Conservation (phyloP, 2,797 vertebrate genomes). For the Rhabdomys pumilio region DNA sequence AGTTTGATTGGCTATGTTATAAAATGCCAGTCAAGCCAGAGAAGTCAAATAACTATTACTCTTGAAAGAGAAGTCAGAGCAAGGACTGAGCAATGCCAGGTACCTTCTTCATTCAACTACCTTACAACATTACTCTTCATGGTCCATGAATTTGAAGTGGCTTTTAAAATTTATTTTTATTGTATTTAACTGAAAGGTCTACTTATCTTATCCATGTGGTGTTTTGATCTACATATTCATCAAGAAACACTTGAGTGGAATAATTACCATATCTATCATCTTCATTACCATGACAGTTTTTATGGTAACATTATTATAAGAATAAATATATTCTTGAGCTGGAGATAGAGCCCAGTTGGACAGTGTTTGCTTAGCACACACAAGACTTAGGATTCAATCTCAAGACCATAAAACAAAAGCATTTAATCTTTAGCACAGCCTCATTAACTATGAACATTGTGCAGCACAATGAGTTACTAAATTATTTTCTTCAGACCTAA, state of each 20-base stretch:
- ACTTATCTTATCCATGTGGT: neutral
- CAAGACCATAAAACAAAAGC: neutral
- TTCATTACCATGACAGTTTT: neutral
- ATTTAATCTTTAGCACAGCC: neutral
- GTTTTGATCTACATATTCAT: neutral
- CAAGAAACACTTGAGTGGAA: neutral
- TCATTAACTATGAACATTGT: neutral
- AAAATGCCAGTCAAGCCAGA: conserved; percentile 27
- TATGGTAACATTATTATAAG: neutral
- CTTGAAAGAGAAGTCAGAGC: neutral
- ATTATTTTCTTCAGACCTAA: neutral
- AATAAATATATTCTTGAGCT: neutral
- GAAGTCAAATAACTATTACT: conserved; percentile 32
- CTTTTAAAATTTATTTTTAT: neutral
- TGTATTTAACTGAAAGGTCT: neutral
- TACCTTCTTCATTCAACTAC: neutral
- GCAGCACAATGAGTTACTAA: neutral
- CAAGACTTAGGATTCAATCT: neutral
- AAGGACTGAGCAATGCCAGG: neutral
- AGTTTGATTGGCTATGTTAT: conserved; percentile 31
- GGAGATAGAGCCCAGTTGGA: neutral
- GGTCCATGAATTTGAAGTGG: conserved; percentile 11
- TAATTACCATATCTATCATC: neutral
- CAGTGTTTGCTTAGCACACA: neutral
- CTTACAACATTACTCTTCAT: conserved; percentile 28